Base-by-base conservation (phyloP, 2,888 invertebrate genomes). In the Sinohyriopsis cumingii region DNA sequence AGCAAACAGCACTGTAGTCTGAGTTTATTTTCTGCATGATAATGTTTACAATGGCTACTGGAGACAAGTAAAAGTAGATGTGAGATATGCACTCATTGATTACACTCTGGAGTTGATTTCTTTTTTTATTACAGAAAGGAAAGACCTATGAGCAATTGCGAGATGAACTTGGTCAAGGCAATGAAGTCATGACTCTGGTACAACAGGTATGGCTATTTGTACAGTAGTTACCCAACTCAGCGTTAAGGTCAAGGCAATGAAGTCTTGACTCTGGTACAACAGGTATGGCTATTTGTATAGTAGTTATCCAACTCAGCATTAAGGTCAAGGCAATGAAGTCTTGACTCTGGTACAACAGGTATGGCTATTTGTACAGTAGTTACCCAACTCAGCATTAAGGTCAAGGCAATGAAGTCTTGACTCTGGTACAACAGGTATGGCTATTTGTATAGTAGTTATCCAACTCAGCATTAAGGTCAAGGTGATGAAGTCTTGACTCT, bases 271-370 rank as follows among this genome's bases (percentile, higher is more conserved):
- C 64, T 80, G 28, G 78, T 85, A 20, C 70, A 76, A 69, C 76
- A 82, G 76, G 83, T 83, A 65, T 65, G 78, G 68, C 24, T 9
- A 20, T 24, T 18, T 55, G 18, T 22, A 64, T 9, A n/a, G 9
- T 33, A 15, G 25, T 55, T 55, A 56, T 57, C 5, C 20, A 55
- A 55, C 12, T 22, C 33, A 20, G 45, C 53, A n/a, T 28, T 5
- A 28, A 28, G 91, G 91, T 80, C 91, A 92, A 83, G 93, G 91
- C 86, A 94, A 93, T 91, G 92, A 88, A 22, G 85, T 82, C 54
- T 71, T 86, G 53, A 69, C 79, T 5, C 64, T 81, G 28, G 78
- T 84, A 20, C 71, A 76, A 70, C 76, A 82, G 76, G 83, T 82
- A 65, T 65, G 78, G 68, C 33, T 9, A 22, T 24, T 18, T 55